Evolutionary conservation across 2,888 invertebrate genomes (phyloP).

Genomic region (Scaptomyza reducta): DNA sequence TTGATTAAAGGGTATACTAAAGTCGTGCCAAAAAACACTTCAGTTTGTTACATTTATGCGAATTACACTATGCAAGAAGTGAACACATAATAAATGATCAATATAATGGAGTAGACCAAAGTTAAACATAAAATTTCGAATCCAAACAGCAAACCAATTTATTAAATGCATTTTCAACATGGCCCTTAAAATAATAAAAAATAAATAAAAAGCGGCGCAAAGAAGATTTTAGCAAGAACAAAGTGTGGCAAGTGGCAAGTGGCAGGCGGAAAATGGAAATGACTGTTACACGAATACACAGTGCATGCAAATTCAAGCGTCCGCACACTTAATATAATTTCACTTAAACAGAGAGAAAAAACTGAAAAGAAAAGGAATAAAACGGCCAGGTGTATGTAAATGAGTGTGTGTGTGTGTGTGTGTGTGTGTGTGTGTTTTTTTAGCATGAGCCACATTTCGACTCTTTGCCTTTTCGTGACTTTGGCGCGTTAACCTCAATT

Average conservation of each 20-base stretch:
- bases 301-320: slow-evolving; percentile 73
- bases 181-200: background rate
- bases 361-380: background rate
- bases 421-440: slow-evolving; percentile 9
- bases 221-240: slow-evolving; percentile 26
- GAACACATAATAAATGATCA: slow-evolving; percentile 14
- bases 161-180: slow-evolving; percentile 32
- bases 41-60: no score
- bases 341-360: slow-evolving; percentile 62
- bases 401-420: slow-evolving; percentile 6
- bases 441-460: slow-evolving; percentile 46
- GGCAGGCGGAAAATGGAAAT: slow-evolving; percentile 15
- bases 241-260: slow-evolving; percentile 11
- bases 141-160: slow-evolving; percentile 41
- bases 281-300: slow-evolving; percentile 50
- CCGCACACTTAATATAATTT: slow-evolving; percentile 80
- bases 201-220: slow-evolving; percentile 9
- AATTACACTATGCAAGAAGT: no score
- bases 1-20: background rate
- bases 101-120: slow-evolving; percentile 24
- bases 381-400: background rate
- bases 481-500: slow-evolving; percentile 80
- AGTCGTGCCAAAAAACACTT: background rate
- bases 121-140: slow-evolving; percentile 16
- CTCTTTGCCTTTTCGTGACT: slow-evolving; percentile 69